Conservation (phyloP, 2,113 vertebrate species). For the Cinclus cinclus region DNA sequence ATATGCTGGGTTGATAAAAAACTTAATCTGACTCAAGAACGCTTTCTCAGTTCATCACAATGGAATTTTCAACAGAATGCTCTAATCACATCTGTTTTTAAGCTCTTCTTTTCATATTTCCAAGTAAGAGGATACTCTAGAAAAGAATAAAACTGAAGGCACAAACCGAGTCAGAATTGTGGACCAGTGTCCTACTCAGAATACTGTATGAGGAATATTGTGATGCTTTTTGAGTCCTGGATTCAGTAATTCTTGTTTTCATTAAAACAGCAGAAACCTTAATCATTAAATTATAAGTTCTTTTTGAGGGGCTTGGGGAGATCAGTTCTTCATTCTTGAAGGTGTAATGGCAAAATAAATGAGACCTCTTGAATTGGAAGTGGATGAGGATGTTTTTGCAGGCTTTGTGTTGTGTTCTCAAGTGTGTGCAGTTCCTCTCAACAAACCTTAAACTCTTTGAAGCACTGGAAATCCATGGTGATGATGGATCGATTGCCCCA, state of each 20-base stretch:
- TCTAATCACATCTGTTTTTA: neutral
- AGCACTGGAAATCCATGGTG: neutral
- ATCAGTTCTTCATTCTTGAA: neutral
- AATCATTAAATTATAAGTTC: neutral
- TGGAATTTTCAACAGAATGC: neutral
- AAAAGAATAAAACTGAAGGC: neutral
- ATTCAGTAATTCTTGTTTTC: neutral
- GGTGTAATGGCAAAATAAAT: conserved; percentile 13
- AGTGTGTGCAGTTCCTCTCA: neutral
- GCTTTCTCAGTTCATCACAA: neutral
- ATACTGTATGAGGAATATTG: neutral
- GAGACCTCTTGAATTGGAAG: neutral
- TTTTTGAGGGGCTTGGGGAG: neutral
- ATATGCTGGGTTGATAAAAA: neutral
- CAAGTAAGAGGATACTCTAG: neutral
- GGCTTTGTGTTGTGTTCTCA: neutral
- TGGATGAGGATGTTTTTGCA: neutral
- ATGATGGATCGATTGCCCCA: neutral
- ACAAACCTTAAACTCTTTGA: neutral
- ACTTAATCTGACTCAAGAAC: neutral
- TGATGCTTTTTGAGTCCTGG: neutral
- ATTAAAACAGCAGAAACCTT: neutral
- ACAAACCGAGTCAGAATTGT: neutral
- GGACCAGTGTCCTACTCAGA: neutral
- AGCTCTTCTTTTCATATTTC: neutral